phyloP scores from a whole-genome alignment of 2,888 invertebrate genomes.

The Monopis laevigella region DNA sequence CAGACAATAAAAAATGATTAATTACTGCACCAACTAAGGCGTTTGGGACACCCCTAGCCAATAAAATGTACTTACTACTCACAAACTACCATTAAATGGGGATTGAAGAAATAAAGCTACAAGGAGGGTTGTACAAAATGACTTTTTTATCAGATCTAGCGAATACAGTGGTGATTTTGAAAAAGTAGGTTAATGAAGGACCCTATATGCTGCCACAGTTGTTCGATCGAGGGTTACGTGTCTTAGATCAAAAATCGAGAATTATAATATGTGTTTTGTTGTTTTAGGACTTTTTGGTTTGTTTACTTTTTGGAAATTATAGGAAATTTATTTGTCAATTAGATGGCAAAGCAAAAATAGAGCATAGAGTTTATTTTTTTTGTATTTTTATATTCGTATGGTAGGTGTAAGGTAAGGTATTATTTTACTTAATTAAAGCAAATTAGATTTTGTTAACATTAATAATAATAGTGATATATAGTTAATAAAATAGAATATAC shows the following conservation, averaged over 20 bases:
- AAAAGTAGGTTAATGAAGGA: constrained; percentile 56
- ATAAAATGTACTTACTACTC: no score
- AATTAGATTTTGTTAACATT: no score
- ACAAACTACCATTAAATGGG: background rate
- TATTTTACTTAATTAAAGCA: no score
- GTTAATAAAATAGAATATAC: no score
- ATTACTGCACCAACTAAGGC: no score
- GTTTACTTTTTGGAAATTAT: background rate
- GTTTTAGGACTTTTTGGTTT: background rate
- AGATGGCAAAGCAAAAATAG: background rate
- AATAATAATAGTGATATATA: no score
- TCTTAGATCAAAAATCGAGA: background rate
- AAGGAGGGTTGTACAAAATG: constrained; percentile 27
- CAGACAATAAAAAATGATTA: no score
- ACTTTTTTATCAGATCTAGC: constrained; percentile 48
- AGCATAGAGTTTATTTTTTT: no score
- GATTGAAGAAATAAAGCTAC: background rate
- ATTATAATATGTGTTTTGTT: background rate
- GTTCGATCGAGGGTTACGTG: constrained; percentile 3
- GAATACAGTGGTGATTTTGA: constrained; percentile 35
- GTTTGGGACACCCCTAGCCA: no score
- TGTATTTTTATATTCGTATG: no score
- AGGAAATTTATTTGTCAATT: background rate
- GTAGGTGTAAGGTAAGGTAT: no score
- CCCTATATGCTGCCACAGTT: constrained; percentile 26